Percentiles rank a stretch among this genome's conserved stretches.
Conservation (phyloP, 1,140 invertebrate species). For the Pseudobourletiella spinata region DNA sequence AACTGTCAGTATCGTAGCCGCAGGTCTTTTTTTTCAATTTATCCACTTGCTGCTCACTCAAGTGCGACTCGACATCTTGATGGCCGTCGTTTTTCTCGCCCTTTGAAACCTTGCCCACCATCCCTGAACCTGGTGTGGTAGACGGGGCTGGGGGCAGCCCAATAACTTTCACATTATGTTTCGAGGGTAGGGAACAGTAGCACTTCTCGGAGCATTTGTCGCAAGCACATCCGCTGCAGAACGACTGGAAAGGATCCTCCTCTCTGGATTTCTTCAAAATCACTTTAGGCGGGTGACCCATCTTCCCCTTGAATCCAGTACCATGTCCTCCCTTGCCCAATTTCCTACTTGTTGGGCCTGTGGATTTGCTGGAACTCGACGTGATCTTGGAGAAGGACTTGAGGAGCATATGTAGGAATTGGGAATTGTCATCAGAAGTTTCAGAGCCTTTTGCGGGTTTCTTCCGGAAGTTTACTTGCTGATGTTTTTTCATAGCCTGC, state of each 20-base stretch:
- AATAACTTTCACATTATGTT: constrained; percentile 36
- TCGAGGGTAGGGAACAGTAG: constrained; percentile 51
- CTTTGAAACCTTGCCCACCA: background rate
- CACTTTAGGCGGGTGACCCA: constrained; percentile 10
- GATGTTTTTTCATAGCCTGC: constrained; percentile 71
- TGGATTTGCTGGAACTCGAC: background rate
- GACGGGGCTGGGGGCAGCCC: constrained; percentile 10
- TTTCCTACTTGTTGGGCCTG: background rate
- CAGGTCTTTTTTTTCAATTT: constrained; percentile 44
- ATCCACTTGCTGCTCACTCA: too few species aligned
- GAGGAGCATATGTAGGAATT: constrained; percentile 26
- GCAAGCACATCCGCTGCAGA: constrained; percentile 34
- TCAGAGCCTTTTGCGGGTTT: constrained; percentile 4
- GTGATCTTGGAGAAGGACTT: constrained; percentile 34
- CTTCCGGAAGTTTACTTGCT: constrained; percentile 25
- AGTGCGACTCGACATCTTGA: too few species aligned
- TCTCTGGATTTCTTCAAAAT: constrained; percentile 29
- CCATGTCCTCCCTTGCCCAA: background rate
- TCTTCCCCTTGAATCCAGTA: background rate
- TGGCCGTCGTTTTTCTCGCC: constrained; percentile 21
- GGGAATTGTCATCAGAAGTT: constrained; percentile 22
- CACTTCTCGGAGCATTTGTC: constrained; percentile 55
- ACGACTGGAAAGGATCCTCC: constrained; percentile 29
- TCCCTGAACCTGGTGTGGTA: constrained; percentile 9
- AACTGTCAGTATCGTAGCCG: constrained; percentile 74